A percentile compares a stretch with the other conserved stretches of the same genome.
These are phyloP conservation scores for Thalassarche chlororhynchos DNA, from an alignment of 2,113 vertebrate species.

Conservation along the genomic window DNA sequence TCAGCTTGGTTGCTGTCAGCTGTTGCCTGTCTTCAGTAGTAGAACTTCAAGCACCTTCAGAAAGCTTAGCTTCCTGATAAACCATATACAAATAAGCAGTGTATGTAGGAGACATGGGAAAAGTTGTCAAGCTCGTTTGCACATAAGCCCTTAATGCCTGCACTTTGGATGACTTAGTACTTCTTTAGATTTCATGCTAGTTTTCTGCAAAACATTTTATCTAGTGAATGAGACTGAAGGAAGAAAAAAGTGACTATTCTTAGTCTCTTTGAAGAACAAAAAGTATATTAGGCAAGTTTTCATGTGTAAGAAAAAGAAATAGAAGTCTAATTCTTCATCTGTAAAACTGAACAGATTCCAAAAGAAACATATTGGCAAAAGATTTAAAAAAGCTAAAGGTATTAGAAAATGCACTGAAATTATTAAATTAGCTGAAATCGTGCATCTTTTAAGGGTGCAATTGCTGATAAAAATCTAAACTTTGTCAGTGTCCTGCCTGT, in stretches of 20 bases:
- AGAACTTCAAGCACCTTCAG: not conserved
- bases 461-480: not conserved
- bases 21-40: not conserved
- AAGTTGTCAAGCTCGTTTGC: not conserved
- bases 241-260: not conserved
- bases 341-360: not conserved
- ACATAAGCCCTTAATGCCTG: not conserved
- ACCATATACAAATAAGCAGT: not conserved
- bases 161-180: not conserved
- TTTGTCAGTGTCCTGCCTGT: not conserved
- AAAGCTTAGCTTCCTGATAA: not conserved
- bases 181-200: not conserved
- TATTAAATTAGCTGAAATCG: not conserved
- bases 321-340: not conserved
- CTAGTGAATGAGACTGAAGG: not conserved
- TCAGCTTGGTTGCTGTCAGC: not conserved
- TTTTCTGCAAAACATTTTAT: not conserved
- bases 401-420: not conserved
- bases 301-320: not conserved
- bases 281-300: not conserved
- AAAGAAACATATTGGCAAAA: not conserved
- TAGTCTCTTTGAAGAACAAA: not conserved
- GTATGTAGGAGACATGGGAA: not conserved
- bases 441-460: not conserved
- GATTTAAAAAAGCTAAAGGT: not conserved